A percentile compares a stretch with the other conserved stretches of the same genome.
These are phyloP conservation scores for Octomys mimax DNA, from an alignment of 2,797 vertebrate genomes.

Conservation along the genomic window DNA sequence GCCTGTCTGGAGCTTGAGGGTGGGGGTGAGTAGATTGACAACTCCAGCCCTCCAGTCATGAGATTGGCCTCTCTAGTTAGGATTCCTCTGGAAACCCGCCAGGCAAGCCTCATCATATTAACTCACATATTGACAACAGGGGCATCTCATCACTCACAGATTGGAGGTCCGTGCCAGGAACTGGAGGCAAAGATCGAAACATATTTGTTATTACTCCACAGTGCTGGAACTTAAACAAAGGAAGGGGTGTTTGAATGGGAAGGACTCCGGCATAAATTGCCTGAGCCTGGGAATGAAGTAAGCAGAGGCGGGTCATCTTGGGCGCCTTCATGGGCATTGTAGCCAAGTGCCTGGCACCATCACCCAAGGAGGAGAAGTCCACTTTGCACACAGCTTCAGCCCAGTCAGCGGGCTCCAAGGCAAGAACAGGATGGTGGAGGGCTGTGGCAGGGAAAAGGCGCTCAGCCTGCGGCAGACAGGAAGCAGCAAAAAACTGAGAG, in stretches of 20 bases:
- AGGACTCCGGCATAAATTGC: not conserved
- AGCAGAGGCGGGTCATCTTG: not conserved
- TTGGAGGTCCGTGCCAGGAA: not conserved
- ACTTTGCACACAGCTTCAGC: not conserved
- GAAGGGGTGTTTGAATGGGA: not conserved
- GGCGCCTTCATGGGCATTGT: not conserved
- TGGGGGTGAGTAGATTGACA: not conserved
- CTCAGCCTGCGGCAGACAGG: not conserved
- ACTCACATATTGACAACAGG: not conserved
- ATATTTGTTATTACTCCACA: not conserved
- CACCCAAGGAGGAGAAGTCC: not conserved
- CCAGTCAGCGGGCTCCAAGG: not conserved
- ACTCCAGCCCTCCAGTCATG: not conserved
- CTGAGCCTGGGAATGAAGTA: not conserved
- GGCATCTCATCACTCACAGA: not conserved
- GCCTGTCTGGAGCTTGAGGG: not conserved
- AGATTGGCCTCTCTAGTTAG: not conserved
- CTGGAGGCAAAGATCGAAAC: not conserved
- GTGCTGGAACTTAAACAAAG: not conserved
- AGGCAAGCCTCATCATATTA: not conserved
- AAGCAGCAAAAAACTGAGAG: not conserved
- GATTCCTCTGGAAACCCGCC: not conserved
- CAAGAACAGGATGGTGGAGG: not conserved
- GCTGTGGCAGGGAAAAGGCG: not conserved
- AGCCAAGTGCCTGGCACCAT: not conserved